Conservation (phyloP, 2,113 vertebrate species). For the Rhinichthys klamathensis region DNA sequence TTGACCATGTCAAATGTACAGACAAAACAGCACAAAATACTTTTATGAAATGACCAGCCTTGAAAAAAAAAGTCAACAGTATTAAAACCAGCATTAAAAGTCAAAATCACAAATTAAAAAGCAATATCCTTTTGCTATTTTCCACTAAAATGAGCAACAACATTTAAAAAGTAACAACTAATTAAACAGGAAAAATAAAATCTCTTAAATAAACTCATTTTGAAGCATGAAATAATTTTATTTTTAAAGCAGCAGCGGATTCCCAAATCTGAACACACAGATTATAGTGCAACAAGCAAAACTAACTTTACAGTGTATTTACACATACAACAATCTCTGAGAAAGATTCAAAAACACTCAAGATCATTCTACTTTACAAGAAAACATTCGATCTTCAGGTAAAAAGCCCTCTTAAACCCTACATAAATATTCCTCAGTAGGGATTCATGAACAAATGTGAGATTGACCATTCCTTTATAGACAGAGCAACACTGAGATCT, state of each 20-base stretch:
- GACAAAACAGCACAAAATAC: background rate
- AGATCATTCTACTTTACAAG: background rate
- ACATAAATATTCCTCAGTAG: background rate
- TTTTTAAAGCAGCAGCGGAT: background rate
- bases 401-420: conserved; percentile 20
- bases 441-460: background rate
- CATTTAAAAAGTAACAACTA: background rate
- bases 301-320: background rate
- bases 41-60: background rate
- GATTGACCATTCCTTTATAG: background rate
- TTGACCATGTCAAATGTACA: background rate
- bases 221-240: conserved; percentile 2
- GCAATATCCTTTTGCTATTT: background rate
- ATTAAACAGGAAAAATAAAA: conserved; percentile 45
- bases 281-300: conserved; percentile 8
- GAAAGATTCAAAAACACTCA: background rate
- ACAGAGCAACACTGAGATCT: background rate
- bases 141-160: background rate
- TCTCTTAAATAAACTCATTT: conserved; percentile 1
- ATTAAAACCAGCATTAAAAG: background rate
- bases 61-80: background rate
- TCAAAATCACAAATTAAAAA: background rate
- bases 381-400: background rate
- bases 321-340: background rate
- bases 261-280: background rate